Base-by-base conservation (phyloP, 2,113 vertebrate genomes). In the Xiphophorus couchianus region DNA sequence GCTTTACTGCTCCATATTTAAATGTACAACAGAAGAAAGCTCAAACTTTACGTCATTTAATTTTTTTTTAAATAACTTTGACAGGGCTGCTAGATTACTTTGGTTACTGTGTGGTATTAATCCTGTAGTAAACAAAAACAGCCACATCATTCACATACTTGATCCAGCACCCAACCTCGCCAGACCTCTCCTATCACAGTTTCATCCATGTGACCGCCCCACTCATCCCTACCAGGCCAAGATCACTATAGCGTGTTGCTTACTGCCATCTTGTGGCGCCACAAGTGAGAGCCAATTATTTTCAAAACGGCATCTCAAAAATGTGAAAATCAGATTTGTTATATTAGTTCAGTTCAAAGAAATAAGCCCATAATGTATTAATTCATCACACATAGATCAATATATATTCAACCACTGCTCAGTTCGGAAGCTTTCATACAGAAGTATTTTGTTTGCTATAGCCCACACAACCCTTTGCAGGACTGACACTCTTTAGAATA, bases 171-270 rank as follows among this genome's bases (percentile, higher is more conserved):
- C 17, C 44, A 29, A 48, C 54, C 69, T 80, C 76, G 76, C 44
- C 54, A 76, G 62, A 76, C 83, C 84, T 73, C 81, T 84, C 82
- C 81, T 76, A 74, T 84, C 82, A 72, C 78, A 83, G 81, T 83
- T 79, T 69, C 85, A 87, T 91, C 83, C 90, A 94, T 91, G 92
- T 93, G 92, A 94, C 92, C 89, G 84, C 74, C 62, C 85, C 84
- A 78, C 80, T 82, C 77, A 74, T 76, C 75, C 81, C 76, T 29
- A 82, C 33, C 69, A 80, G 84, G 80, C 62, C 80, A 74, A 44
- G 61, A 65, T n/a, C 29, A 48, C 68, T 25, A 69, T 60, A 80
- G 71, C 74, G 87, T 84, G 83, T 75, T 86, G 63, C 72, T 76
- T 90, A 91, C 86, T 89, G 91, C 91, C 93, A 93, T 85, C 93